Evolutionary conservation across 2,888 invertebrate species (phyloP).

Genomic region (Hydrotaea diabolus): DNA sequence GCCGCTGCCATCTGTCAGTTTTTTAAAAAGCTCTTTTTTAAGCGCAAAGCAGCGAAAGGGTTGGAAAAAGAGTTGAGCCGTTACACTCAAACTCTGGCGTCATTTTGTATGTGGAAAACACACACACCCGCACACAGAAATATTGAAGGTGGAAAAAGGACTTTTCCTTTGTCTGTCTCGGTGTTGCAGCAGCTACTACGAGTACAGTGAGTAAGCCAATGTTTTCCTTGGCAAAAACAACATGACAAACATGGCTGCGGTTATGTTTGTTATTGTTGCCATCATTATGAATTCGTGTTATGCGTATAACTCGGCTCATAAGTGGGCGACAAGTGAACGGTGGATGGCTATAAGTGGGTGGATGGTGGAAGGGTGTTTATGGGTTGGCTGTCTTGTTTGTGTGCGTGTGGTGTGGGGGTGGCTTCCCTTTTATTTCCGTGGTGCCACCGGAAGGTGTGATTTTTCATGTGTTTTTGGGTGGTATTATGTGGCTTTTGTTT

Average conservation of each 20-base stretch:
- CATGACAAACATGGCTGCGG: conserved; percentile 57
- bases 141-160: conserved; percentile 31
- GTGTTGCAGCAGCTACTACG: conserved; percentile 22
- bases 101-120: too few species aligned
- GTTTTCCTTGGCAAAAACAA: conserved; percentile 35
- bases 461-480: conserved; percentile 48
- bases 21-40: conserved; percentile 65
- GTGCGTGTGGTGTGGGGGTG: not conserved
- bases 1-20: conserved; percentile 71
- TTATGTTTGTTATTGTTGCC: conserved; percentile 59
- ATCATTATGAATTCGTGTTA: conserved; percentile 33
- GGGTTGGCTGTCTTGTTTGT: not conserved
- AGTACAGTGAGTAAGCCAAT: conserved; percentile 40
- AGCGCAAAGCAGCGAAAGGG: conserved; percentile 44
- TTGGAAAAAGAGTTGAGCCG: conserved; percentile 52
- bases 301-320: conserved; percentile 24
- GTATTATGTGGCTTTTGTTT: conserved; percentile 59
- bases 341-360: conserved; percentile 15
- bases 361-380: not conserved
- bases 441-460: conserved; percentile 16
- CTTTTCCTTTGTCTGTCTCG: conserved; percentile 29
- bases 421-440: not conserved
- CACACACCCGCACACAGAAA: too few species aligned
- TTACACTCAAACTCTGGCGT: too few species aligned
- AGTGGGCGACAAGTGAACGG: not conserved